phyloP scores from a whole-genome alignment of 2,797 vertebrate species.

The Thaleichthys pacificus region DNA sequence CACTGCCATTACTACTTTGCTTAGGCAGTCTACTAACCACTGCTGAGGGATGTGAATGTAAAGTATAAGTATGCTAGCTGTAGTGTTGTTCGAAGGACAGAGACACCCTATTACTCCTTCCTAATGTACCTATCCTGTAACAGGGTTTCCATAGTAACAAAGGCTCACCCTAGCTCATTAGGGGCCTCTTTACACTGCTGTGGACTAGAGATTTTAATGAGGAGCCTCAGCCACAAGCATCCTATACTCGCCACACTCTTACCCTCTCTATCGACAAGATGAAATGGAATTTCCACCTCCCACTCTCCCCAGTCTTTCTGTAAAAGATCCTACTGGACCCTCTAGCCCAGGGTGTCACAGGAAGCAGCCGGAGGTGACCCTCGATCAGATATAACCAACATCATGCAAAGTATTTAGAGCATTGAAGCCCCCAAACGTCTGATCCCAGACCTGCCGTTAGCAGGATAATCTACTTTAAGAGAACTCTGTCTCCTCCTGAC shows the following conservation, averaged over 20 bases:
- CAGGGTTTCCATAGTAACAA: slow-evolving; percentile 17
- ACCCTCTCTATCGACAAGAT: not conserved
- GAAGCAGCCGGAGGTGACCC: not conserved
- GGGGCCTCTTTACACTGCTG: not conserved
- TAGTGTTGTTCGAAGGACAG: not conserved
- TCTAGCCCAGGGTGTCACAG: not conserved
- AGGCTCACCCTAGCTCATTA: not conserved
- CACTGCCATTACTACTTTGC: not conserved
- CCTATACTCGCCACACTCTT: not conserved
- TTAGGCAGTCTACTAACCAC: not conserved
- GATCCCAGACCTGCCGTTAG: slow-evolving; percentile 4
- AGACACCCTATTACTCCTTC: slow-evolving; percentile 28
- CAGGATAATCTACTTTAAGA: not conserved
- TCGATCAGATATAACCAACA: not conserved
- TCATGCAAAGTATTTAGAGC: not conserved
- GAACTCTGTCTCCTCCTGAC: not conserved
- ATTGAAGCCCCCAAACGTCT: too few species aligned
- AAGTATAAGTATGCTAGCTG: not conserved
- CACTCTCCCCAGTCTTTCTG: not conserved
- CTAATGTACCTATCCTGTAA: slow-evolving; percentile 20
- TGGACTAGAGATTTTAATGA: not conserved
- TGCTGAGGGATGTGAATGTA: slow-evolving; percentile 18
- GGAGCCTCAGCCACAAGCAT: not conserved
- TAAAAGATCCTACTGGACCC: not conserved
- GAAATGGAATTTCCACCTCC: not conserved